phyloP scores from a whole-genome alignment of 2,113 vertebrate genomes.

The Eurystomus gularis region DNA sequence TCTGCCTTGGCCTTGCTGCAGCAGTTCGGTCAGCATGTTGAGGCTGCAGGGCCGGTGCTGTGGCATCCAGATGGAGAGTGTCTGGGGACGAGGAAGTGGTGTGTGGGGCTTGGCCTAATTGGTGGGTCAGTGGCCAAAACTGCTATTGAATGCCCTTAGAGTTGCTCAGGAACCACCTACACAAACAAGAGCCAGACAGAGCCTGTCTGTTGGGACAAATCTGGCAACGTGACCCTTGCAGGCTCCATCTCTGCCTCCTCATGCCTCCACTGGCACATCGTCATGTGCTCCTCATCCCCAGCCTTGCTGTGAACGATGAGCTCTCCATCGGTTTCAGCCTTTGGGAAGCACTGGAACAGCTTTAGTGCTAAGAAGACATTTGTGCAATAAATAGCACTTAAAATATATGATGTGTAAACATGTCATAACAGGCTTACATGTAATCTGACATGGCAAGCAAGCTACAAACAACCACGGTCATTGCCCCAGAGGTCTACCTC shows the following conservation, averaged over 20 bases:
- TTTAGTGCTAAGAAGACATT: neutral
- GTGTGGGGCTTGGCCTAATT: neutral
- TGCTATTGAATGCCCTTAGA: neutral
- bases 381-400: neutral
- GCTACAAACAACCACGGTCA: neutral
- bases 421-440: neutral
- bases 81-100: neutral
- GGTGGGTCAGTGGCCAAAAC: neutral
- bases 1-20: neutral
- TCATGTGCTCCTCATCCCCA: neutral
- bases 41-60: rapidly evolving
- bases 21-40: rapidly evolving
- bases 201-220: neutral
- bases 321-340: neutral
- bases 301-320: neutral
- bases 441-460: neutral
- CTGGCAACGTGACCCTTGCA: neutral
- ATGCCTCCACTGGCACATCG: neutral
- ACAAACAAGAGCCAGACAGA: neutral
- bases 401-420: neutral
- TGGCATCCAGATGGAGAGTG: neutral
- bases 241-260: neutral
- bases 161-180: neutral
- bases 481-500: neutral
- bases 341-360: neutral